Conservation (phyloP, 2,888 invertebrate species). For the Aethes cnicana region DNA sequence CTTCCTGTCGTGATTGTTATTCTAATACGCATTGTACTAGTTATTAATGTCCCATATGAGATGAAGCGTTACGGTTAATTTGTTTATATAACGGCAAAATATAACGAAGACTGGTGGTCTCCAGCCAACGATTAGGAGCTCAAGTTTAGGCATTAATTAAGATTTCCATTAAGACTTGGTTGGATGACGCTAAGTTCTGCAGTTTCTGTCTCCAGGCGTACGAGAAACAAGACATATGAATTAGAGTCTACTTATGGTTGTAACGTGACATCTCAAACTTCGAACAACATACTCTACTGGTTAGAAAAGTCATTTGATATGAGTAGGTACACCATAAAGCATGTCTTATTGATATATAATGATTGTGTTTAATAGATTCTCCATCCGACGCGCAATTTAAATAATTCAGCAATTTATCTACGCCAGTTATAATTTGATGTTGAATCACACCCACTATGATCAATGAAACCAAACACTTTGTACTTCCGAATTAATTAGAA, state of each 20-base stretch:
- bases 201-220: slow-evolving; percentile 50
- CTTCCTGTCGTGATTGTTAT: slow-evolving; percentile 74
- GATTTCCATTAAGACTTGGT: slow-evolving; percentile 53
- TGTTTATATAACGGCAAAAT: slow-evolving; percentile 46
- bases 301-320: too few species aligned
- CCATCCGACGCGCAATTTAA: slow-evolving; percentile 48
- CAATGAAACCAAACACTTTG: slow-evolving; percentile 31
- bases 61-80: slow-evolving; percentile 58
- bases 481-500: too few species aligned
- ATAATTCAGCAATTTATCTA: slow-evolving; percentile 67
- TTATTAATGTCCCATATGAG: slow-evolving; percentile 67
- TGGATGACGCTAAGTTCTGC: slow-evolving; percentile 50
- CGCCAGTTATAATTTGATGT: slow-evolving; percentile 57
- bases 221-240: slow-evolving; percentile 47
- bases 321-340: slow-evolving; percentile 18
- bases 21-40: slow-evolving; percentile 70
- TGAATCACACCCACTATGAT: slow-evolving; percentile 39
- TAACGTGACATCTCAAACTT: background rate
- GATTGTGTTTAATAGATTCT: slow-evolving; percentile 4
- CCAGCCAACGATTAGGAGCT: slow-evolving; percentile 49
- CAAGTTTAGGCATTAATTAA: slow-evolving; percentile 66
- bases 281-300: slow-evolving; percentile 10
- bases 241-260: slow-evolving; percentile 3
- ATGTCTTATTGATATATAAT: slow-evolving; percentile 11
- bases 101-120: slow-evolving; percentile 57